These are phyloP conservation scores for Galleria mellonella DNA, from an alignment of 1,140 invertebrate species.

Conservation along the genomic window DNA sequence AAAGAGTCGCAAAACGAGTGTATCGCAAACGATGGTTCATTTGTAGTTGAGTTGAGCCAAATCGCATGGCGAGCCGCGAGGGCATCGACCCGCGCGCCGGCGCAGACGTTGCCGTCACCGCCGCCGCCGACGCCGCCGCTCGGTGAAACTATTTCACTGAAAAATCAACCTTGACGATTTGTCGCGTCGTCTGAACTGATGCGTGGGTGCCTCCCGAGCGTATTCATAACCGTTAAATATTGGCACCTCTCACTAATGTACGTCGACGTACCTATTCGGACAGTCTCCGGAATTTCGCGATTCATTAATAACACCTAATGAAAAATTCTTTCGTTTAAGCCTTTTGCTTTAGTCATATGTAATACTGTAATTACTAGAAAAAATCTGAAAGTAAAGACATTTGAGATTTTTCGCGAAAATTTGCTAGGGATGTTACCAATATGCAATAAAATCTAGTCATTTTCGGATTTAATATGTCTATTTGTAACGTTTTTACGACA, in stretches of 20 bases:
- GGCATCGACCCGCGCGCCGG: slow-evolving; percentile 54
- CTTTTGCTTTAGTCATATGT: no score
- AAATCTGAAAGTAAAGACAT: no score
- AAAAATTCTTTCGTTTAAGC: background rate
- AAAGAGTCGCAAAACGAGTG: slow-evolving; percentile 7
- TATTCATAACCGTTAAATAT: slow-evolving; percentile 56
- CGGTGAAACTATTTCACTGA: slow-evolving; percentile 70
- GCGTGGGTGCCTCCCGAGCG: slow-evolving; percentile 53
- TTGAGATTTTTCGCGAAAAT: no score
- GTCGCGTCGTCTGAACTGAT: slow-evolving; percentile 55
- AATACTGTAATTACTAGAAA: no score
- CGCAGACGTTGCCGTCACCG: slow-evolving; percentile 52
- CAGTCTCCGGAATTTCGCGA: background rate
- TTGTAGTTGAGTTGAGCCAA: slow-evolving; percentile 44
- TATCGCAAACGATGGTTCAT: slow-evolving; percentile 37
- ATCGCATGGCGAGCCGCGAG: slow-evolving; percentile 44
- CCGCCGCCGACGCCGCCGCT: slow-evolving; percentile 32
- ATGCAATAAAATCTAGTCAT: no score
- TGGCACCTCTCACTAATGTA: slow-evolving; percentile 39
- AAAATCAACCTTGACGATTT: slow-evolving; percentile 69
- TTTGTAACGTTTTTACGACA: no score
- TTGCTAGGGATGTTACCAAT: no score
- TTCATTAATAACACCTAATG: slow-evolving; percentile 1
- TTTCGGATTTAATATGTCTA: no score
- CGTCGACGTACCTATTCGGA: slow-evolving; percentile 3